These are phyloP conservation scores for Sebastes diploproa DNA, from an alignment of 2,797 vertebrate genomes.

Conservation along the genomic window DNA sequence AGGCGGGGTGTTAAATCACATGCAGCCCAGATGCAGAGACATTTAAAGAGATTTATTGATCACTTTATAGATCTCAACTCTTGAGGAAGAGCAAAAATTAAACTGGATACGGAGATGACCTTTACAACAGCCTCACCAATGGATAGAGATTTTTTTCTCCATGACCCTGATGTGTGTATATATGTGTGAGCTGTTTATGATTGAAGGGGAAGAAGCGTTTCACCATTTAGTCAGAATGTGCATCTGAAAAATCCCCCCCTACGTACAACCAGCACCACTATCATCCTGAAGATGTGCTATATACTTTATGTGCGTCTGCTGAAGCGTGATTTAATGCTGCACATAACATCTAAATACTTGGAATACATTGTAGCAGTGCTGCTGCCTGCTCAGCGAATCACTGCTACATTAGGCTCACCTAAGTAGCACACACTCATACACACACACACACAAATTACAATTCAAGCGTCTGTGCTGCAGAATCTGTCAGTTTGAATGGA, in stretches of 20 bases:
- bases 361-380: conserved; percentile 75
- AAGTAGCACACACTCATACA: conserved; percentile 62
- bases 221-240: conserved; percentile 54
- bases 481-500: conserved; percentile 67
- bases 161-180: conserved; percentile 9
- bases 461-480: conserved; percentile 41
- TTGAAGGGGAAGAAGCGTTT: conserved; percentile 35
- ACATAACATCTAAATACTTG: conserved; percentile 75
- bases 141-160: conserved; percentile 22
- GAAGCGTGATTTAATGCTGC: conserved; percentile 62
- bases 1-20: conserved; percentile 74
- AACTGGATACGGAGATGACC: conserved; percentile 79
- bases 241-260: conserved; percentile 38
- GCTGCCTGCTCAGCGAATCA: conserved; percentile 80
- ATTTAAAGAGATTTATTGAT: conserved; percentile 86
- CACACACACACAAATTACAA: conserved; percentile 54
- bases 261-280: conserved; percentile 26
- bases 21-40: conserved; percentile 68
- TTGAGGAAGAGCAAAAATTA: conserved; percentile 79
- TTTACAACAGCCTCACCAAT: conserved; percentile 71
- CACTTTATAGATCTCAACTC: conserved; percentile 81
- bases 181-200: conserved; percentile 43
- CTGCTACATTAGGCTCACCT: conserved; percentile 76
- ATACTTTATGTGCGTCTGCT: conserved; percentile 58
- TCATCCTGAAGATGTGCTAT: conserved; percentile 52